Percentiles rank a stretch among this genome's conserved stretches.
These are phyloP conservation scores for Choristoneura rosaceana DNA, from an alignment of 2,888 invertebrate genomes.

Conservation along the genomic window DNA sequence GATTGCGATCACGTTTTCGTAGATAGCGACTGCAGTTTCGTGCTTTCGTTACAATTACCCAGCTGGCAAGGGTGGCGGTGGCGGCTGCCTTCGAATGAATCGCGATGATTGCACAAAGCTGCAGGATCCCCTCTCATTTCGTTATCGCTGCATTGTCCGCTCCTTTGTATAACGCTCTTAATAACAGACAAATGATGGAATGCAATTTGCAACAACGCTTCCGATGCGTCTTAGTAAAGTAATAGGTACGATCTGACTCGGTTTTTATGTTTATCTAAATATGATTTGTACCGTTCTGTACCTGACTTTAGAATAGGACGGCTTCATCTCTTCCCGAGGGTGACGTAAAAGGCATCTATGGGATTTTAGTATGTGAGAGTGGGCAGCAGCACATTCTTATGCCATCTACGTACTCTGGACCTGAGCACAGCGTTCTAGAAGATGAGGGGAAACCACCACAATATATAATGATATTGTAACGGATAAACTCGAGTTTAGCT, in stretches of 20 bases:
- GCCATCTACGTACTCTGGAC: too few relatives aligned
- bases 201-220: conserved; percentile 49
- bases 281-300: too few relatives aligned
- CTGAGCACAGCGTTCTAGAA: too few relatives aligned
- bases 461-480: too few relatives aligned
- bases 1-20: conserved; percentile 60
- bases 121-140: conserved; percentile 75
- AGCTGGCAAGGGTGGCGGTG: conserved; percentile 60
- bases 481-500: too few relatives aligned
- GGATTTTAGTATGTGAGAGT: too few relatives aligned
- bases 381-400: too few relatives aligned
- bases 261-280: too few relatives aligned
- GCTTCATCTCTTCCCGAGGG: too few relatives aligned
- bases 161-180: conserved; percentile 65
- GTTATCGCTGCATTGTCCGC: conserved; percentile 75
- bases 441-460: too few relatives aligned
- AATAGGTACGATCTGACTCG: conserved; percentile 28
- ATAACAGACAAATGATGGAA: conserved; percentile 65
- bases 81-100: conserved; percentile 68
- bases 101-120: conserved; percentile 82
- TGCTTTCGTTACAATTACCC: conserved; percentile 61
- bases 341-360: too few relatives aligned
- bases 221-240: conserved; percentile 22
- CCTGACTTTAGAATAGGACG: too few relatives aligned
- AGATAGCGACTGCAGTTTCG: conserved; percentile 53